Evolutionary conservation across 2,113 vertebrate genomes (phyloP).

Genomic region (Odontesthes bonariensis): DNA sequence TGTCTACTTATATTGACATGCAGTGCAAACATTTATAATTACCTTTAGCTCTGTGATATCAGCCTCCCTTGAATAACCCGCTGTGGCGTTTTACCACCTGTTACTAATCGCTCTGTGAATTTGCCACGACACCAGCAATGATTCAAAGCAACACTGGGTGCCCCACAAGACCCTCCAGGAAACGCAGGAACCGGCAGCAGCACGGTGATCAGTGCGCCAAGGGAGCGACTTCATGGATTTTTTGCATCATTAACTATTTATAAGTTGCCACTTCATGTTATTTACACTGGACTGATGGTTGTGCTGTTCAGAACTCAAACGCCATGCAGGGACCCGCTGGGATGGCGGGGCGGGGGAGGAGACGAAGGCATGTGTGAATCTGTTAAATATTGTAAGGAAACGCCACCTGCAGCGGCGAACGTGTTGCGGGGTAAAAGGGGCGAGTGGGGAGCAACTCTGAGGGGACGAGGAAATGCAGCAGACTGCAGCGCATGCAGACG

Average conservation of each 20-base stretch:
- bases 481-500: slow-evolving; percentile 53
- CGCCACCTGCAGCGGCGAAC: slow-evolving; percentile 86
- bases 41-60: slow-evolving; percentile 67
- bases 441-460: slow-evolving; percentile 41
- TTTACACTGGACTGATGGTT: slow-evolving; percentile 90
- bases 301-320: slow-evolving; percentile 85
- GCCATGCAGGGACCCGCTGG: slow-evolving; percentile 77
- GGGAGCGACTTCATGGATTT: slow-evolving; percentile 85
- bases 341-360: slow-evolving; percentile 45
- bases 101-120: slow-evolving; percentile 80
- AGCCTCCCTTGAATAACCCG: slow-evolving; percentile 64
- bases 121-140: slow-evolving; percentile 63
- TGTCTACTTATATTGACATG: slow-evolving; percentile 56
- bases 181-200: slow-evolving; percentile 51
- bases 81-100: slow-evolving; percentile 81
- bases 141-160: slow-evolving; percentile 73
- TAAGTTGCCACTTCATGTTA: slow-evolving; percentile 93
- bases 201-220: slow-evolving; percentile 41
- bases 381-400: slow-evolving; percentile 85
- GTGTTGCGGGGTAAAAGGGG: slow-evolving; percentile 57
- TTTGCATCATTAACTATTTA: slow-evolving; percentile 91
- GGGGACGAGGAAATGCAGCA: slow-evolving; percentile 41
- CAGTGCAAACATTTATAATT: slow-evolving; percentile 61
- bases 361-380: slow-evolving; percentile 83
- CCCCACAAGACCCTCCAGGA: slow-evolving; percentile 75